Evolutionary conservation across 2,113 vertebrate species (phyloP), one percentile per base, ranked within the genome.

Genomic region (Oryzias curvinotus): DNA sequence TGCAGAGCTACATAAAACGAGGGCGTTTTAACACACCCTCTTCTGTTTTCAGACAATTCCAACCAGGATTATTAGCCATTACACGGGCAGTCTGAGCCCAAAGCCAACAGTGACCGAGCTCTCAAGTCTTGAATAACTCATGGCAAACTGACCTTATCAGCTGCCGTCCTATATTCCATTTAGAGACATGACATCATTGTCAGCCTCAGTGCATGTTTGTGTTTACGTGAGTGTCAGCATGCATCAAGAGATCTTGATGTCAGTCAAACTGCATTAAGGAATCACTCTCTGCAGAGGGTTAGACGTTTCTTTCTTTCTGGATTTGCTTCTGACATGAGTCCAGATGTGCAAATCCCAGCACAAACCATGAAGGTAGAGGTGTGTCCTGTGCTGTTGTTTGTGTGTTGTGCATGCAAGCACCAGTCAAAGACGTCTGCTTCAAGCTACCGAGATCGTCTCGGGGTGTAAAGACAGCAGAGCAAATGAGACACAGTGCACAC

Each of bases 381-480:
- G 16, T 62, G 67, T 61, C 45, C 36, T 47, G 10, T 65, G 61
- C 56, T 46, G 59, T 14, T 50, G 45, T 19, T 43, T 62, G 46
- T 17, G 6, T 3, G 26, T 45, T 13, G 19, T 46, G 46, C 58
- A 23, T 53, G 26, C 47, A 62, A 43, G 42, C 67, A 50, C 64
- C 52, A 56, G 64, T 68, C 81, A 76, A 77, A 68, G 65, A 79
- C 52, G 18, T 68, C 73, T 4, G 62, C 70, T 71, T 57, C 15
- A 13, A 78, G 68, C 54, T 44, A 77, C 47, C 21, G 56, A 53
- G 36, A 44, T 8, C 47, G 60, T 65, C 68, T 68, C 71, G 62
- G 30, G 66, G 57, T 4, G 36, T 43, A 74, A 16, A 56, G 58
- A 57, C 47, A 62, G 43, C 52, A 75, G 44, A 56, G 44, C 45